Percentiles rank a stretch among this genome's conserved stretches.
phyloP scores from a whole-genome alignment of 2,113 vertebrate species.

The Synodontis membranacea region DNA sequence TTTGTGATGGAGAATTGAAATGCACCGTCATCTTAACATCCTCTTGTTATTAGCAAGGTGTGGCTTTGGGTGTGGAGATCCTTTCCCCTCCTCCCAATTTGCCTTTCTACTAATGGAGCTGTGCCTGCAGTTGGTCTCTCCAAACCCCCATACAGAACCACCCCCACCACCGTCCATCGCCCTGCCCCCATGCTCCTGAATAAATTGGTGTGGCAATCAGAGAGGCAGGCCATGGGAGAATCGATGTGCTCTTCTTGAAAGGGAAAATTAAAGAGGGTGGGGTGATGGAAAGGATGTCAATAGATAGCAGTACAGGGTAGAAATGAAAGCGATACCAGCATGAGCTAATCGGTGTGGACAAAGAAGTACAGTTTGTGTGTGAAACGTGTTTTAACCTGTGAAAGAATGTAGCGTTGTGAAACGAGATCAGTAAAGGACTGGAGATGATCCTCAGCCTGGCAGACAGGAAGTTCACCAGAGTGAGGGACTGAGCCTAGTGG shows the following conservation, averaged over 20 bases:
- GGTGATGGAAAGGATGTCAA: constrained; percentile 6
- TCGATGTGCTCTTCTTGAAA: constrained; percentile 56
- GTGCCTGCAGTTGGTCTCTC: constrained; percentile 15
- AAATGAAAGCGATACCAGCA: neutral
- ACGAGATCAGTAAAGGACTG: neutral
- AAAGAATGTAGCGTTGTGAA: neutral
- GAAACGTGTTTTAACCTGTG: constrained; percentile 7
- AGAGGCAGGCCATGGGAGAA: constrained; percentile 54
- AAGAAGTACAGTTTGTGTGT: neutral
- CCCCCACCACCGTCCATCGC: neutral
- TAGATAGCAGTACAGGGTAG: neutral
- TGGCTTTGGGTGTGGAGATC: constrained; percentile 21
- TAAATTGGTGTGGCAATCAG: constrained; percentile 62
- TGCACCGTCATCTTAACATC: constrained; percentile 13
- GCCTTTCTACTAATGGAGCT: constrained; percentile 15
- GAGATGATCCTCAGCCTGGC: neutral
- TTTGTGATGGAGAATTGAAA: constrained; percentile 3
- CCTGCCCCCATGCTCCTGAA: constrained; percentile 46
- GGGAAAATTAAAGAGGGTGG: constrained; percentile 53
- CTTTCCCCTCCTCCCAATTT: constrained; percentile 26
- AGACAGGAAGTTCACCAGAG: neutral
- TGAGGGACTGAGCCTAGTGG: neutral
- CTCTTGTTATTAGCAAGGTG: constrained; percentile 17
- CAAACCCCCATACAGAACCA: neutral
- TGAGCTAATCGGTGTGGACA: neutral